Conservation (phyloP, 2,888 invertebrate species). For the Drosophila koepferae region DNA sequence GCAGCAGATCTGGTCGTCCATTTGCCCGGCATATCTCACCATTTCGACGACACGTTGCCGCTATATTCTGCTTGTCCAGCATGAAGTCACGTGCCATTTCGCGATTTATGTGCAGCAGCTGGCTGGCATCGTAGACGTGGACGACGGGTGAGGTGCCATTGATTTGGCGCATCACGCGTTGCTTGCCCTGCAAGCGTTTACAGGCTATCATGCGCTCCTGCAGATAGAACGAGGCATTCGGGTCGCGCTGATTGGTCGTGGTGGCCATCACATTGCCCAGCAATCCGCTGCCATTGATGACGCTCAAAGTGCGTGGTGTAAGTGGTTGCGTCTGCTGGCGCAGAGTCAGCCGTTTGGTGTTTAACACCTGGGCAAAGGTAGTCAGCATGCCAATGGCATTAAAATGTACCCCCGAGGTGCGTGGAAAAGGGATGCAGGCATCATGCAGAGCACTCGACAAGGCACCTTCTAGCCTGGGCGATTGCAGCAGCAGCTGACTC, state of each 20-base stretch:
- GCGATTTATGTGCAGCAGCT: constrained; percentile 91
- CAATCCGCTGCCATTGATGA: constrained; percentile 87
- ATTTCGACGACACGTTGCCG: constrained; percentile 92
- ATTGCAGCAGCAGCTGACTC: constrained; percentile 83
- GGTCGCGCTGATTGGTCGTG: constrained; percentile 82
- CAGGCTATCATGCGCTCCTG: constrained; percentile 87
- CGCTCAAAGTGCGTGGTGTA: constrained; percentile 92
- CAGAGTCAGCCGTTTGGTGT: constrained; percentile 89
- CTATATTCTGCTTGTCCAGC: constrained; percentile 85
- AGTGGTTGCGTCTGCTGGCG: constrained; percentile 88
- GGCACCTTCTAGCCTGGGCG: constrained; percentile 84
- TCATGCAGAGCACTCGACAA: constrained; percentile 86
- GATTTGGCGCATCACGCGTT: constrained; percentile 84
- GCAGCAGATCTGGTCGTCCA: constrained; percentile 92
- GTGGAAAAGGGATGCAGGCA: constrained; percentile 96
- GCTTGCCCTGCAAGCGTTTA: constrained; percentile 78
- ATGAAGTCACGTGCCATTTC: constrained; percentile 94
- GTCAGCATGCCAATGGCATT: constrained; percentile 94
- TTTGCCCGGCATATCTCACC: constrained; percentile 90
- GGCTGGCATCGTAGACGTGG: constrained; percentile 83
- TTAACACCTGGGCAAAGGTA: constrained; percentile 92
- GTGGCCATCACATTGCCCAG: constrained; percentile 84
- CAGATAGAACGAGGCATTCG: constrained; percentile 91
- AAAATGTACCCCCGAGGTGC: constrained; percentile 97
- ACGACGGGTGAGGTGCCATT: constrained; percentile 78